Evolutionary conservation across 1,140 invertebrate species (phyloP), one percentile per base, ranked within the genome.

Genomic region (Cyclina sinensis): DNA sequence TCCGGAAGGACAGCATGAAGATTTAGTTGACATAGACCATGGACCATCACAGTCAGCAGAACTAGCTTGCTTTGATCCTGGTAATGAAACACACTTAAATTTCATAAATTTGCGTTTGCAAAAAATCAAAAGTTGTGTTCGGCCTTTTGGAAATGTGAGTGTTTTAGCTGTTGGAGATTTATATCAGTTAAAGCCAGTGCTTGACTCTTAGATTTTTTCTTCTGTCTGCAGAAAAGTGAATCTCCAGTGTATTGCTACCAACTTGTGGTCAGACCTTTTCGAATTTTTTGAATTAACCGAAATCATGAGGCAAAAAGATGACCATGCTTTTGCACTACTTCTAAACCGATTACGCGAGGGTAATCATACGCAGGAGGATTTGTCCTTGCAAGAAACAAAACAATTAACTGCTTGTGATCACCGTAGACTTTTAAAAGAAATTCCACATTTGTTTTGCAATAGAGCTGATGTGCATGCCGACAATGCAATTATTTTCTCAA

Each of bases 301-400:
- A 62, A 90, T 92, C n/a, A 90, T 92, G 90, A 27, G 90, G 21
- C 90, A 91, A 78, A 78, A 43, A 84, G 90, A 91, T 30, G 70
- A 82, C 43, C 74, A 65, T 43, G 16, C 14, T 2, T 92, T 92
- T 90, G 86, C 90, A 39, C 48, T 90, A 51, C 30, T 92, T 24
- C 46, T 91, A n/a, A 91, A 92, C 70, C 37, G 91, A 68, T 43
- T 92, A 5, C 39, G 89, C 32, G 89, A 91, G 81, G 91, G 90
- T 21, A 86, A 88, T 46, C 89, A 92, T 21, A 90, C 89, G 43
- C 16, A 51, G 18, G 59, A 87, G 27, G 91, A 92, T 74, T 43
- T 16, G 59, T 90, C 14, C 54, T 87, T 46, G n/a, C 24, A 48
- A 81, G 59, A n/a, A n/a, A n/a, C n/a, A n/a, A n/a, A n/a, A n/a